phyloP scores from a whole-genome alignment of 2,888 invertebrate genomes.

The Cryptocephalus moraei region DNA sequence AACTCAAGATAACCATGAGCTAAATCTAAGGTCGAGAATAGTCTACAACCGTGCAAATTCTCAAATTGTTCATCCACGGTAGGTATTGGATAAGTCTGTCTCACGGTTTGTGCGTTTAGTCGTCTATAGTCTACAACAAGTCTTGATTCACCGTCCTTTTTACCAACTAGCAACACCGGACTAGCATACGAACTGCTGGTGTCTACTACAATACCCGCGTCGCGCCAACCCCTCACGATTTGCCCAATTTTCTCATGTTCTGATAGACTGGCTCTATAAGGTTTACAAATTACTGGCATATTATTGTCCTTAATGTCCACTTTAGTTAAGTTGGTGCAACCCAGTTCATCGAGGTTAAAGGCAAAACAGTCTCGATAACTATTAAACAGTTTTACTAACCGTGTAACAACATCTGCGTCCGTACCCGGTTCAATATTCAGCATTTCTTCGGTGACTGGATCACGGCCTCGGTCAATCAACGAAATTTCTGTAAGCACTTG shows the following conservation, averaged over 20 bases:
- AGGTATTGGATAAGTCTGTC: conserved; percentile 1
- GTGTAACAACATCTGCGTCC: too few relatives aligned
- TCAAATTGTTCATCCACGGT: not conserved
- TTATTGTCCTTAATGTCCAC: conserved; percentile 9
- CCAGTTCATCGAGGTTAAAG: too few relatives aligned
- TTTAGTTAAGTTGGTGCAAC: too few relatives aligned
- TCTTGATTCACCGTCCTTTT: conserved; percentile 12
- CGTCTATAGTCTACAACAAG: conserved; percentile 1
- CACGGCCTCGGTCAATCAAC: too few relatives aligned
- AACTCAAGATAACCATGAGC: conserved; percentile 4
- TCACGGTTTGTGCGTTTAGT: conserved; percentile 2
- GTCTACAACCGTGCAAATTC: not conserved
- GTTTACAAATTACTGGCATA: conserved; percentile 6
- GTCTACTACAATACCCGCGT: too few relatives aligned
- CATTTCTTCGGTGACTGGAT: too few relatives aligned
- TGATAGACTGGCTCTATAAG: too few relatives aligned
- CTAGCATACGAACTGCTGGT: conserved; percentile 8
- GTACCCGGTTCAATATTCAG: too few relatives aligned
- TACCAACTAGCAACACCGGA: conserved; percentile 15
- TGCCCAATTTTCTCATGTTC: conserved; percentile 4
- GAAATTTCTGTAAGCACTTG: too few relatives aligned
- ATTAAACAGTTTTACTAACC: too few relatives aligned
- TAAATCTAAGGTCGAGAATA: conserved; percentile 1
- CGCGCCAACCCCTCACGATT: too few relatives aligned
- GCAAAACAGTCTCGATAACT: too few relatives aligned